A percentile compares a stretch with the other conserved stretches of the same genome.
Evolutionary conservation across 2,797 vertebrate species (phyloP).

Genomic region (Steatocranus sp.): DNA sequence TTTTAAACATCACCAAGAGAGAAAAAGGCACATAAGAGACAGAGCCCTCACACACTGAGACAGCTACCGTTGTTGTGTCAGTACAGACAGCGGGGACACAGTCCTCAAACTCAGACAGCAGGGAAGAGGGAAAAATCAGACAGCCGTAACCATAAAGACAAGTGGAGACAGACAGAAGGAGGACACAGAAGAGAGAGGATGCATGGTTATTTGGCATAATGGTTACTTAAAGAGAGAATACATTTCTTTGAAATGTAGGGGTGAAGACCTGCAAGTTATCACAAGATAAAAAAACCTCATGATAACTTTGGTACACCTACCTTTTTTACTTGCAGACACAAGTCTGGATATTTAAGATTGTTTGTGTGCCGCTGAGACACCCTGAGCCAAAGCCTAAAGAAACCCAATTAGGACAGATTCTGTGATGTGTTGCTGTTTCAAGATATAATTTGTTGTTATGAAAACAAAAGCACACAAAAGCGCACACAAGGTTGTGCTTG

Average conservation of each 20-base stretch:
- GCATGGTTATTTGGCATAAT: background rate
- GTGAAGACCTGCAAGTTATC: background rate
- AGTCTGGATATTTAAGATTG: background rate
- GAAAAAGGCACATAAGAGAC: background rate
- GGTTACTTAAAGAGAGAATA: background rate
- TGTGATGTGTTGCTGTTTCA: constrained; percentile 7
- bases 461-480: constrained; percentile 12
- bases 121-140: constrained; percentile 6
- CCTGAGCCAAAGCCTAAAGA: background rate
- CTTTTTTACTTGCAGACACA: background rate
- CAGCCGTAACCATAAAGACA: constrained; percentile 21
- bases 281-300: background rate
- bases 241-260: background rate
- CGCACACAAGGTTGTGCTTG: constrained; percentile 2
- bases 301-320: background rate
- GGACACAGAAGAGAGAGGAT: background rate
- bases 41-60: background rate
- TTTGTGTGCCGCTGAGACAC: too few relatives aligned
- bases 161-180: constrained; percentile 10
- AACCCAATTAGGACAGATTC: constrained; percentile 5
- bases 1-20: background rate
- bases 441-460: constrained; percentile 14
- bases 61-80: background rate
- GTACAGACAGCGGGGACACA: background rate
- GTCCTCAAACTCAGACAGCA: constrained; percentile 13